Percentiles rank a stretch among this genome's conserved stretches.
These are phyloP conservation scores for Cybosia mesomella DNA, from an alignment of 2,888 invertebrate species.

Conservation along the genomic window DNA sequence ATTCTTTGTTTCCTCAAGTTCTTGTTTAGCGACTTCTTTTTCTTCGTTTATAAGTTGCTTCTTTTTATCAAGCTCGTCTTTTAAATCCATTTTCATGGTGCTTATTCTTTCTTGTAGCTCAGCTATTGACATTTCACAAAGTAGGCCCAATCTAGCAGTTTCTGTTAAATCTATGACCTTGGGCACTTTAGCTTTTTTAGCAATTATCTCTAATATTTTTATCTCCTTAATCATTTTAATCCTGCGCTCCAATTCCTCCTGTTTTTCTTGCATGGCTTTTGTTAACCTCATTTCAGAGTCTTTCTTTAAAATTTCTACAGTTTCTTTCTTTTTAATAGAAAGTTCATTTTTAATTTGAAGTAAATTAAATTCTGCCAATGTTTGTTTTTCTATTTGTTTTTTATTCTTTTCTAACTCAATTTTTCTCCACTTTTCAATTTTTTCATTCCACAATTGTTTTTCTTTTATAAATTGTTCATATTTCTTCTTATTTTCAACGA, in stretches of 20 bases:
- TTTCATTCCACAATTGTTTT: conserved; percentile 76
- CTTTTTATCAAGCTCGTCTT: conserved; percentile 85
- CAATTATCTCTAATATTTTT: conserved; percentile 79
- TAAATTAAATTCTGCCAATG: conserved; percentile 67
- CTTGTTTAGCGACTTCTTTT: conserved; percentile 76
- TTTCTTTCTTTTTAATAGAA: conserved; percentile 67
- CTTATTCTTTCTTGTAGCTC: conserved; percentile 87
- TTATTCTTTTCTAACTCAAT: conserved; percentile 81
- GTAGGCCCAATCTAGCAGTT: conserved; percentile 85
- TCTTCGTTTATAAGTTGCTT: conserved; percentile 75
- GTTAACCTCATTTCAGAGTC: conserved; percentile 67
- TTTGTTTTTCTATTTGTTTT: conserved; percentile 76
- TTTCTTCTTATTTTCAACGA: conserved; percentile 82
- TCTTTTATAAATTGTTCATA: conserved; percentile 83
- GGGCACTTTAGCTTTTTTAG: conserved; percentile 81
- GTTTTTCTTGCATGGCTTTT: conserved; percentile 76
- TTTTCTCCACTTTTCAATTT: conserved; percentile 84
- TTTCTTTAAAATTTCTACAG: conserved; percentile 67
- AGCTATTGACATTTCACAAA: conserved; percentile 89
- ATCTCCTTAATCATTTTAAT: conserved; percentile 84
- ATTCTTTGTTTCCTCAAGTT: conserved; percentile 80
- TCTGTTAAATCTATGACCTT: conserved; percentile 88
- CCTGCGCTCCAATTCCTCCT: conserved; percentile 81
- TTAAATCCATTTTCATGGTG: conserved; percentile 80
- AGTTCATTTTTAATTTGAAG: conserved; percentile 67